Evolutionary conservation across 2,888 invertebrate species (phyloP).

Genomic region (Eristalis pertinax): DNA sequence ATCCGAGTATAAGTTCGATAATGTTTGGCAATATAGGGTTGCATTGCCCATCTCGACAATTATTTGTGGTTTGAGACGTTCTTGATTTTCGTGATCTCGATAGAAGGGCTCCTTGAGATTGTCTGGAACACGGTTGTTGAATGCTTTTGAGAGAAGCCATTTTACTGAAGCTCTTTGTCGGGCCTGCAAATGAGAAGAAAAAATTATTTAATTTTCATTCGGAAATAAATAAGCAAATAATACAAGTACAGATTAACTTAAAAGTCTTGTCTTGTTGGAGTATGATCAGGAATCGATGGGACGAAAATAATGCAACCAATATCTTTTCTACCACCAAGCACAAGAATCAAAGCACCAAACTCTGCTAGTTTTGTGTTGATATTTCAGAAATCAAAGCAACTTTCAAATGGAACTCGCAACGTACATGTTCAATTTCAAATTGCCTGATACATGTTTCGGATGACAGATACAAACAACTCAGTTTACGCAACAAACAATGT

Average conservation of each 20-base stretch:
- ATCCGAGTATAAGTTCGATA: conserved; percentile 97
- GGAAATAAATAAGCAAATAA: background rate
- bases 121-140: conserved; percentile 96
- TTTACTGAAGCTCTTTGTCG: conserved; percentile 97
- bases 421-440: no score
- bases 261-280: background rate
- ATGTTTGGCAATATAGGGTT: conserved; percentile 95
- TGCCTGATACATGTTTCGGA: background rate
- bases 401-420: no score
- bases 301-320: no score
- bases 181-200: conserved; percentile 86
- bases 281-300: no score
- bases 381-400: no score
- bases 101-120: conserved; percentile 97
- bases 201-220: conserved; percentile 18
- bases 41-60: conserved; percentile 95
- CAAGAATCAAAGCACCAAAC: no score
- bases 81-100: conserved; percentile 96
- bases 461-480: background rate
- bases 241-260: background rate
- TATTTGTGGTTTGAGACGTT: conserved; percentile 95
- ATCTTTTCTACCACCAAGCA: no score
- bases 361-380: no score
- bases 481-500: conserved; percentile 6
- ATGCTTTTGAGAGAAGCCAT: conserved; percentile 98